Conservation (phyloP, 2,113 vertebrate species). For the Capreolus pygargus region DNA sequence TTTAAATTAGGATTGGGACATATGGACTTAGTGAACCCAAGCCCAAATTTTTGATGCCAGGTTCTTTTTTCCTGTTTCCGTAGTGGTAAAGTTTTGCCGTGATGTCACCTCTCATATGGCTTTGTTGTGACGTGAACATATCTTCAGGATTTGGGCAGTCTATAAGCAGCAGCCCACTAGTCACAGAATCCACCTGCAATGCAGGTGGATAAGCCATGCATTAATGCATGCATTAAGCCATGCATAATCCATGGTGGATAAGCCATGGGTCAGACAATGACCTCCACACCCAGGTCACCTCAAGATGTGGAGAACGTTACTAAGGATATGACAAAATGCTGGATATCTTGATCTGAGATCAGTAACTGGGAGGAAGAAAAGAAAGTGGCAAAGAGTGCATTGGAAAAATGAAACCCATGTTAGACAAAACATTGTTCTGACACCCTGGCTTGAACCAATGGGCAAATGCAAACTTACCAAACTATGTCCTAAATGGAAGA, state of each 20-base stretch:
- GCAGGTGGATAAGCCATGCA: too few relatives aligned
- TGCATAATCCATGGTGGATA: too few relatives aligned
- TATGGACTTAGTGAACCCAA: background rate
- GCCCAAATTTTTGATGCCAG: background rate
- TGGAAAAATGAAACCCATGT: background rate
- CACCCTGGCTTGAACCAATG: background rate
- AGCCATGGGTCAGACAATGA: background rate
- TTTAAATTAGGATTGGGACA: background rate
- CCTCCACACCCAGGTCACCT: background rate
- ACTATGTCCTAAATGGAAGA: background rate
- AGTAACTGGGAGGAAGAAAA: background rate
- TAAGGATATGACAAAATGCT: background rate
- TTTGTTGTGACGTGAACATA: background rate
- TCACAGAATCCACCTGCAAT: too few relatives aligned
- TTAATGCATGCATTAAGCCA: too few relatives aligned
- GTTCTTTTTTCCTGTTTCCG: background rate
- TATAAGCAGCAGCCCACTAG: background rate
- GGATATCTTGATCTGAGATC: background rate
- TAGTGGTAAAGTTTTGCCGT: background rate
- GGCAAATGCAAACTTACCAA: background rate
- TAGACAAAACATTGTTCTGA: background rate
- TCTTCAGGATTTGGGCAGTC: background rate
- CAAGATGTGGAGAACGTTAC: background rate
- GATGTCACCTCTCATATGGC: background rate
- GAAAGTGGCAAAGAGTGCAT: background rate